Evolutionary conservation across 2,113 vertebrate species (phyloP), one percentile per base, ranked within the genome.

Genomic region (Andinoacara biseriatus): DNA sequence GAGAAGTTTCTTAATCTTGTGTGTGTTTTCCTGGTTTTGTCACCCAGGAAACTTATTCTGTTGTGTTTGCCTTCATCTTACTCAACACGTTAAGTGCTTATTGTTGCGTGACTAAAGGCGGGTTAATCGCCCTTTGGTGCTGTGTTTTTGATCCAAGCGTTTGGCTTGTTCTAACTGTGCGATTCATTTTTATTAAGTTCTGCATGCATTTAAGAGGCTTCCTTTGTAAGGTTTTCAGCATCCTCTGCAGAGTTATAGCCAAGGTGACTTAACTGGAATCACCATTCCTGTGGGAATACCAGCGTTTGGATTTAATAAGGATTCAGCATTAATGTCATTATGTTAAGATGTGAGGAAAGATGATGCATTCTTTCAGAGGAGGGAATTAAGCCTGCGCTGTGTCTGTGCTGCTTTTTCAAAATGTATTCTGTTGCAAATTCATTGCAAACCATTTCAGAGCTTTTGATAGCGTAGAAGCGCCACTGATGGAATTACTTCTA

Each of bases 181-280:
- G 57, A 86, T 91, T 90, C 14, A 35, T 86, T 91, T 90, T 81
- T 78, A 91, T 87, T 52, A 83, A 88, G 49, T 86, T 78, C 76
- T 86, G 78, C n/a, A 3, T 81, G 75, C 83, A 78, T 93, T 93
- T 85, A 87, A 58, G 77, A 82, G 82, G 20, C 85, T 88, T 78
- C 31, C 69, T 78, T 43, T 81, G 59, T 60, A 35, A 80, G 56
- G 52, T 9, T 61, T 24, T 58, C 14, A 24, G 58, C 35, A 15
- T 74, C 2, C 54, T 63, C 26, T n/a, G 22, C 61, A 80, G 52
- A 62, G 59, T 76, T 24, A 59, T n/a, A 63, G 81, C 79, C 76
- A 78, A 86, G 88, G 86, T 87, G 82, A 86, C 76, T 87, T 33
- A 29, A 24, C n/a, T 14, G 72, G 46, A 49, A 52, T 78, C 63